Conservation (phyloP, 2,888 invertebrate species). For the Phymatocera aterrima region DNA sequence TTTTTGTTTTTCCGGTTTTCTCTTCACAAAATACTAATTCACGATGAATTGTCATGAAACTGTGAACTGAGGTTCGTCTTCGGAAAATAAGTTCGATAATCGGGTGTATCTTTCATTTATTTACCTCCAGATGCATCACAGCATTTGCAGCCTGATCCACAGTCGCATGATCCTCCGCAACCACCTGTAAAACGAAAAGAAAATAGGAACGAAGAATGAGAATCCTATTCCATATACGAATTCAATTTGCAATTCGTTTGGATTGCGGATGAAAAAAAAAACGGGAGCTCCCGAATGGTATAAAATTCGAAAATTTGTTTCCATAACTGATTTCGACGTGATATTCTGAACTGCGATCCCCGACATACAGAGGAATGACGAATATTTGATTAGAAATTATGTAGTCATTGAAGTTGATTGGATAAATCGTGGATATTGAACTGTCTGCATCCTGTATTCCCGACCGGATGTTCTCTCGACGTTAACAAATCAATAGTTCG, state of each 20-base stretch:
- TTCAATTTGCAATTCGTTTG: background rate
- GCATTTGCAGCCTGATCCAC: slow-evolving; percentile 34
- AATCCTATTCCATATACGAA: background rate
- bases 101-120: background rate
- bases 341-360: background rate
- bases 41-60: no score
- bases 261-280: background rate
- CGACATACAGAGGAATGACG: background rate
- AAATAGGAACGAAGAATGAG: background rate
- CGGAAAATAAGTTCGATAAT: no score
- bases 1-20: no score
- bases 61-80: no score
- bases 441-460: slow-evolving; percentile 28
- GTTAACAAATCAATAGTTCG: slow-evolving; percentile 16
- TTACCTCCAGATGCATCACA: slow-evolving; percentile 31
- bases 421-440: background rate
- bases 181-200: slow-evolving; percentile 30
- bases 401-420: background rate
- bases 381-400: background rate
- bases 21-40: no score
- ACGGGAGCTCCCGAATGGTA: background rate
- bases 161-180: slow-evolving; percentile 29
- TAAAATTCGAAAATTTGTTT: background rate
- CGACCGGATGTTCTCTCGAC: background rate
- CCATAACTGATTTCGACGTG: background rate